Conservation (phyloP, 2,113 vertebrate species). For the Grammomys surdaster region DNA sequence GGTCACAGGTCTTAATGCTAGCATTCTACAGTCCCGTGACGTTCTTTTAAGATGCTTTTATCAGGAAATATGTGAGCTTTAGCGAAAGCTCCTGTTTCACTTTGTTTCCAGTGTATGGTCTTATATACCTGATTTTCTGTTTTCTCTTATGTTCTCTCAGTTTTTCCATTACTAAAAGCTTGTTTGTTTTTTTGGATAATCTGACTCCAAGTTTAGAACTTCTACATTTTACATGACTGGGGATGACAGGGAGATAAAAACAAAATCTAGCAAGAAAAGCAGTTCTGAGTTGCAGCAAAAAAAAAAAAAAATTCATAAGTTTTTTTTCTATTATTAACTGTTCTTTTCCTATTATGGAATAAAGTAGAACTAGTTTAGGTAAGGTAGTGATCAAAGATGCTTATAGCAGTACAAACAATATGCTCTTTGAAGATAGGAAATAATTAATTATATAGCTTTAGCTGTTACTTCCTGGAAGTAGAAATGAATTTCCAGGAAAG, state of each 20-base stretch:
- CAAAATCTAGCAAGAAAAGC: slow-evolving; percentile 64
- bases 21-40: slow-evolving; percentile 30
- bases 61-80: slow-evolving; percentile 6
- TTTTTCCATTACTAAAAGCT: slow-evolving; percentile 81
- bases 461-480: slow-evolving; percentile 42
- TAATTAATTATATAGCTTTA: slow-evolving; percentile 45
- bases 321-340: slow-evolving; percentile 64
- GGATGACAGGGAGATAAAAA: slow-evolving; percentile 76
- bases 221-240: slow-evolving; percentile 69
- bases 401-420: background rate
- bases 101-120: slow-evolving; percentile 42
- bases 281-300: slow-evolving; percentile 51
- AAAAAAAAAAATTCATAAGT: slow-evolving; percentile 45
- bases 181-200: slow-evolving; percentile 80
- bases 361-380: slow-evolving; percentile 60
- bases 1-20: background rate
- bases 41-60: slow-evolving; percentile 37
- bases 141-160: slow-evolving; percentile 64
- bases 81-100: slow-evolving; percentile 54
- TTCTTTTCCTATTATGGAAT: slow-evolving; percentile 80
- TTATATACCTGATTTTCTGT: slow-evolving; percentile 73
- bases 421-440: slow-evolving; percentile 49
- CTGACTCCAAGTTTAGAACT: slow-evolving; percentile 79
- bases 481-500: slow-evolving; percentile 63
- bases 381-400: slow-evolving; percentile 24